Base-by-base conservation (phyloP, 2,888 invertebrate genomes). In the Drosophila merina region DNA sequence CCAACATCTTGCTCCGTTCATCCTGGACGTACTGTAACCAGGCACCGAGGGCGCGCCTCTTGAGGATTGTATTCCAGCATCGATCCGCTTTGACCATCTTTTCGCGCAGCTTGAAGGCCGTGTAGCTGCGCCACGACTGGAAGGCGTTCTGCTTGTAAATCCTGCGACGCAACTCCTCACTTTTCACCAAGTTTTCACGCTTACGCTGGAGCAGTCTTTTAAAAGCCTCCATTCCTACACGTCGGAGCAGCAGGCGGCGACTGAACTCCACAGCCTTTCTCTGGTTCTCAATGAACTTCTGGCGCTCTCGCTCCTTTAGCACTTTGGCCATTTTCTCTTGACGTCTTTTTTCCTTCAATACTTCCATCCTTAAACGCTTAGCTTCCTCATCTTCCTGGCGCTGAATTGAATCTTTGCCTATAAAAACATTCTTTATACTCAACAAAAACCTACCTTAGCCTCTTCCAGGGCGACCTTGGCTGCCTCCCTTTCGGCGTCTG, bases 261-360 rank as follows among this genome's bases (percentile, higher is more conserved):
- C 92, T 90, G 69, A 92, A 93, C n/a, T 90, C 83, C 20, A 91
- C 78, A 0, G 93, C 92, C 75, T 89, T 92, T 28, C 90, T 88
- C n/a, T 90, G 85, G 69, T 92, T 92, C 62, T 92, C 91, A 10
- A 93, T 71, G 60, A 89, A 92, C 36, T 89, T 89, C 74, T 92
- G 92, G 4, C 92, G 87, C 74, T 93, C 93, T 76, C 93, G 93
- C 88, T 94, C 94, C 78, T 93, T 93, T 71, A 93, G 90, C 64
- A 94, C 93, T 79, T 93, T 94, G 28, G 94, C 93, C 76, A 93
- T 92, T 89, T 94, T 94, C 84, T 95, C 93, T 76, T 92, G 93
- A 59, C 92, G 93, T 20, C 94, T 92, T 82, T 93, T 94, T 71
- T 95, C 93, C 79, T 93, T 93, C 36, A 95, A 92, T 66, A 94